phyloP scores from a whole-genome alignment of 2,888 invertebrate genomes.

The Julus scanicus region DNA sequence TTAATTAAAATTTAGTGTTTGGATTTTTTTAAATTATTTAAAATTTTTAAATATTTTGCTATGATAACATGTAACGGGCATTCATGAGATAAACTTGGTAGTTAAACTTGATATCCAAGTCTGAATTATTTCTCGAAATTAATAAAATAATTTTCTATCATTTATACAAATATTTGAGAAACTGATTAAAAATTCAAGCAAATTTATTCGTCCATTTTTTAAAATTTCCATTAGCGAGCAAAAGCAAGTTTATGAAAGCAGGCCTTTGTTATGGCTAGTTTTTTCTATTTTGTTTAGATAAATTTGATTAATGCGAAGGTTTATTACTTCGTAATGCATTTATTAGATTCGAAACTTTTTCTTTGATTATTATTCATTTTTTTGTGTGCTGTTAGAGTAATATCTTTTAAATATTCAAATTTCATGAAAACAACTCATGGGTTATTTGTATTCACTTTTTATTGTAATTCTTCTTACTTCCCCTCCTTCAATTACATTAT shows the following conservation, averaged over 20 bases:
- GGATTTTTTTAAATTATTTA: too few species aligned
- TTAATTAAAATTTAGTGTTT: too few species aligned
- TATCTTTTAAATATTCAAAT: neutral
- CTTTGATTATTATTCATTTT: neutral
- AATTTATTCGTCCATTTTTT: too few species aligned
- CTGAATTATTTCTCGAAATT: too few species aligned
- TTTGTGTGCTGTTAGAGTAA: neutral
- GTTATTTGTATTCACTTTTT: constrained; percentile 11
- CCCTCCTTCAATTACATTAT: constrained; percentile 29
- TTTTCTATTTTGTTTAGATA: neutral
- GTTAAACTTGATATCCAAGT: too few species aligned
- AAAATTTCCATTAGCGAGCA: neutral
- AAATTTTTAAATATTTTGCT: too few species aligned
- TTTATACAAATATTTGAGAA: too few species aligned
- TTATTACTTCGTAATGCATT: too few species aligned
- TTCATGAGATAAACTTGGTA: too few species aligned
- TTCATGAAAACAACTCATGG: neutral
- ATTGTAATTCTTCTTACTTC: constrained; percentile 3
- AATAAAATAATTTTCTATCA: too few species aligned
- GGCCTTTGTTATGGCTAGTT: neutral
- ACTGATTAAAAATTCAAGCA: neutral
- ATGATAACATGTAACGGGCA: too few species aligned
- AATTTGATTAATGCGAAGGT: neutral
- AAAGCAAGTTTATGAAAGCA: neutral
- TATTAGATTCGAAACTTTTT: too few species aligned